Base-by-base conservation (phyloP, 2,888 invertebrate species). In the Criorhina ranunculi region DNA sequence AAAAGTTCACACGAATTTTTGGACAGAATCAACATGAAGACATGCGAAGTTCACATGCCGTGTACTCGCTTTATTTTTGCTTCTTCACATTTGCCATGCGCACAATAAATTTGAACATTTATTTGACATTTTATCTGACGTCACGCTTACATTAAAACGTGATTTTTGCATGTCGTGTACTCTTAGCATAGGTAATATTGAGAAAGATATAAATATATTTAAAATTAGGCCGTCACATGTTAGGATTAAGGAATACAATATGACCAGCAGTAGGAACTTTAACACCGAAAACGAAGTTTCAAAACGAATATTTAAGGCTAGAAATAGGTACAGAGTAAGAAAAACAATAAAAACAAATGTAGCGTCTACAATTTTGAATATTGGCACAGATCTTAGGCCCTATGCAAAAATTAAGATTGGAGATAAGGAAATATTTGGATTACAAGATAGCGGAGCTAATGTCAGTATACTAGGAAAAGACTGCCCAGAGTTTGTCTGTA, bases 391-490 rank as follows among this genome's bases (percentile, higher is more conserved):
- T 4, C 24, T 19, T 0, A 40, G 70, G 0, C 59, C 70, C 0
- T 70, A 59, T 4, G 70, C 70, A 0, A 40, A 49, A 17, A n/a
- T 70, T 0, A 5, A 8, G 0, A 49, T 60, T 4, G 49, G 1
- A 2, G 5, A 11, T 0, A 40, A 17, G 4, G 5, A 7, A 7
- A 2, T 7, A 0, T 2, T 40, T 0, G 59, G 70, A 1, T 7
- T 86, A 1, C 17, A 85, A 7, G 85, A 85, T 44, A 57, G 77
- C 2, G 85, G 86, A 0, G 85, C 77, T 0, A 67, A 64, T 1
- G 29, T 83, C 0, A 73, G 55, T 5, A 35, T 72, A 1, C n/a
- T 83, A 8, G 73, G 78, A 0, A 67, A 57, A 29, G n/a, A 19
- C 1, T 77, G 75, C 4, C 0, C 12, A 0, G 12, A 51, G 0